Base-by-base conservation (phyloP, 2,888 invertebrate genomes). In the Trichacis sp. region DNA sequence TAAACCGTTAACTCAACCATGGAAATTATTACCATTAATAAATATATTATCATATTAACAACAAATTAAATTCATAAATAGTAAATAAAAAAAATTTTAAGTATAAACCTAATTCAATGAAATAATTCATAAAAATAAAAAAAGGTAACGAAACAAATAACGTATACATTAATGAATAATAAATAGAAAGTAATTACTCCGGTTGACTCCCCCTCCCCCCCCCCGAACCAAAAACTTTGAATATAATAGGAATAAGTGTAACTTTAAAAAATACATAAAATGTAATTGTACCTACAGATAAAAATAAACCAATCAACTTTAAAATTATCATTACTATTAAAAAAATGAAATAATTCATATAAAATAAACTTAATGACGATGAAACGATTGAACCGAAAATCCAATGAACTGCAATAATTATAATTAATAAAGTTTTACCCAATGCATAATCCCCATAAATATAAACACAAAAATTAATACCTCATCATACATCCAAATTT, bases 181-280 rank as follows among this genome's bases (percentile, higher is more conserved):
- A 76, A 0, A 88, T 87, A 0, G 91, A 90, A 70, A 89, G 88
- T 78, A 91, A 82, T 0, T 91, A 91, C 69, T 92, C 91, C 69
- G 89, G 88, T 73, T 91, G 90, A 85, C 88, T 88, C 0, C 91
- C 91, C 48, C n/a, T n/a, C n/a, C n/a, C n/a, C n/a, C n/a, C n/a
- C n/a, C n/a, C n/a, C n/a, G 91, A 91, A 0, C 89, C 89, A 73
- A 91, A 80, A 88, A 92, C 89, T 83, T 91, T 87, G 75, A 91
- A 78, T 82, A 91, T 87, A 14, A 88, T 89, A 12, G 90, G 91
- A 85, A 92, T 88, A 84, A 91, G 86, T 1, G 89, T 89, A 1
- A 86, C 82, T 61, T 91, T 91, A 89, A 91, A 92, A 87, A 88
- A 89, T 82, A 91, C 85, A 88, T 90, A 91, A 88, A 91, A 91